phyloP scores from a whole-genome alignment of 1,140 invertebrate genomes.

The Heliconius congener region DNA sequence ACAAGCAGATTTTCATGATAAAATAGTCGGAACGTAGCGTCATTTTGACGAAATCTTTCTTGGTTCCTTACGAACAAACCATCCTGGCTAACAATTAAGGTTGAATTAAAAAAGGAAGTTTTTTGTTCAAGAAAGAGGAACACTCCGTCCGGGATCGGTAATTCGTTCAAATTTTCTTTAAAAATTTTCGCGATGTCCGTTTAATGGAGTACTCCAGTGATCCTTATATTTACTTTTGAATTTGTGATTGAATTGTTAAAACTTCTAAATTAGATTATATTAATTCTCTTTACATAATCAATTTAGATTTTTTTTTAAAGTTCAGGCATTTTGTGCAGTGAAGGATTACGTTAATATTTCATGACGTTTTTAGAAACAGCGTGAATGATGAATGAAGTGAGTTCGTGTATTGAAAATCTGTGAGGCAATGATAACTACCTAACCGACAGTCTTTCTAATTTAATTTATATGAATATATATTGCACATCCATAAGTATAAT shows the following conservation, averaged over 20 bases:
- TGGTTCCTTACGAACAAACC: conserved; percentile 35
- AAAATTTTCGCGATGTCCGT: conserved; percentile 70
- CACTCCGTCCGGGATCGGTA: conserved; percentile 62
- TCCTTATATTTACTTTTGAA: conserved; percentile 69
- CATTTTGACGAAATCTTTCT: neutral
- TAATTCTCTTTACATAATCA: conserved; percentile 52
- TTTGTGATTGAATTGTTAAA: conserved; percentile 63
- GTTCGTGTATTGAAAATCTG: too few species aligned
- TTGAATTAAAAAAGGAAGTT: conserved; percentile 65
- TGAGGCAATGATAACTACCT: too few species aligned
- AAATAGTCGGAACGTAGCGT: neutral
- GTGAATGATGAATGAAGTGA: too few species aligned
- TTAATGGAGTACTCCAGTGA: conserved; percentile 67
- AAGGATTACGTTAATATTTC: neutral
- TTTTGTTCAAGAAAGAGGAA: conserved; percentile 65
- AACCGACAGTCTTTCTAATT: too few species aligned
- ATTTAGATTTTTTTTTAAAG: conserved; percentile 26
- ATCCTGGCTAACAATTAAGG: conserved; percentile 72
- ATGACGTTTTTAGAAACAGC: too few species aligned
- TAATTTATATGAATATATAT: too few species aligned
- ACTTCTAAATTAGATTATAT: conserved; percentile 60
- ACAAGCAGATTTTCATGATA: too few species aligned
- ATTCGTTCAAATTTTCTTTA: conserved; percentile 76
- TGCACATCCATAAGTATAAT: too few species aligned
- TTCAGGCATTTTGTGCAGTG: neutral